Percentiles rank a stretch among this genome's conserved stretches.
Conservation (phyloP, 2,113 vertebrate species). For the Anoplopoma fimbria region DNA sequence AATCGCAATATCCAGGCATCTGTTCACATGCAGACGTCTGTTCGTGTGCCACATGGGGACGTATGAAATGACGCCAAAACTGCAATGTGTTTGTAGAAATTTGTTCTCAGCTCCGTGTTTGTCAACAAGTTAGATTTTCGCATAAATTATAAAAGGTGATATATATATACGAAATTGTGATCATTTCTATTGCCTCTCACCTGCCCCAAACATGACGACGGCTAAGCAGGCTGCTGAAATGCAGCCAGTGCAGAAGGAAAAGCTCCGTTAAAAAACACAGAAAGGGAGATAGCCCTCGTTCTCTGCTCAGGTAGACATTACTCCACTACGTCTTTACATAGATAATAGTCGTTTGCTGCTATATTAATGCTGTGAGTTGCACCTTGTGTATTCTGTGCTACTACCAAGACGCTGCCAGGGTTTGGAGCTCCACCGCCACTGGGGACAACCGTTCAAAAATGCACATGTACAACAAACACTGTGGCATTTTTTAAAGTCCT, state of each 20-base stretch:
- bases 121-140: neutral
- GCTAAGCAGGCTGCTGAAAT: neutral
- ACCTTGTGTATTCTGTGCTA: too few relatives aligned
- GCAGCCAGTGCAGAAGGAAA: too few relatives aligned
- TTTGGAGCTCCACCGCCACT: neutral
- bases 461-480: neutral
- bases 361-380: neutral
- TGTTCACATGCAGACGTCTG: slow-evolving; percentile 16
- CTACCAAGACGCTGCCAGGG: too few relatives aligned
- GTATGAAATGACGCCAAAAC: neutral
- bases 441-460: neutral
- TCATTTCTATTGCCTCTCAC: neutral
- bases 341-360: too few relatives aligned
- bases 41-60: neutral
- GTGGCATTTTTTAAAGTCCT: slow-evolving; percentile 4
- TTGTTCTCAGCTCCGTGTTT: neutral
- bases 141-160: neutral
- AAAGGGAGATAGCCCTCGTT: too few relatives aligned
- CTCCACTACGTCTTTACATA: too few relatives aligned
- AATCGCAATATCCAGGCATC: slow-evolving; percentile 11
- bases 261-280: too few relatives aligned
- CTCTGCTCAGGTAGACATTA: too few relatives aligned
- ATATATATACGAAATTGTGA: neutral
- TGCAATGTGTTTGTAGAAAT: neutral
- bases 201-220: neutral